These are phyloP conservation scores for Himalopsyche tibetana DNA, from an alignment of 2,888 invertebrate genomes.

Conservation along the genomic window DNA sequence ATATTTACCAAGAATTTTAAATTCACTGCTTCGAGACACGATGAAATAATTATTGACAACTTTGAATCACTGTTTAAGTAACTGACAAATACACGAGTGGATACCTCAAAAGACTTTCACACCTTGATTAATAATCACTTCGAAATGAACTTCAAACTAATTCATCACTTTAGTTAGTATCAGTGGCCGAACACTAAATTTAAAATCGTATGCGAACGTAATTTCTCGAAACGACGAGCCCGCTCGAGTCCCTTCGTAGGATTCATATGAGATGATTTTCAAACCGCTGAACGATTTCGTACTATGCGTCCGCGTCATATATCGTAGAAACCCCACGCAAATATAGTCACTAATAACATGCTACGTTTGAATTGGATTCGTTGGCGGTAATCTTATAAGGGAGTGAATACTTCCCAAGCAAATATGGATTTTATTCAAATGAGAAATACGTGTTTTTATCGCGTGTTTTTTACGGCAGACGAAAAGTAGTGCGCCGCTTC, in stretches of 20 bases:
- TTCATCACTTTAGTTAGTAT: background rate
- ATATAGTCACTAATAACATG: background rate
- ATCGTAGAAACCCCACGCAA: background rate
- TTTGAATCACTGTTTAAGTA: background rate
- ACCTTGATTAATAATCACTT: background rate
- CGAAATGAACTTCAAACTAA: background rate
- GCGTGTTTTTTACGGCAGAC: background rate
- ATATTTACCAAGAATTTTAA: background rate
- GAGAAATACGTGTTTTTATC: background rate
- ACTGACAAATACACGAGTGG: background rate
- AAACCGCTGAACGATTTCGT: background rate
- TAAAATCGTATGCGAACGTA: background rate
- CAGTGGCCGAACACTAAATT: background rate
- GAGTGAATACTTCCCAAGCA: conserved; percentile 5
- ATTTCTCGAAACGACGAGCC: background rate
- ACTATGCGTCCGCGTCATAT: background rate
- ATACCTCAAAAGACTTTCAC: background rate
- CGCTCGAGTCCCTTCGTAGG: conserved; percentile 2
- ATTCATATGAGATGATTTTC: conserved; percentile 8
- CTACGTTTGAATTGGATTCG: background rate
- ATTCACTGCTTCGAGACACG: background rate
- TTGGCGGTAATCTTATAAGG: conserved; percentile 20
- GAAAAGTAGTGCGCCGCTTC: background rate
- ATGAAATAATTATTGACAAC: background rate
- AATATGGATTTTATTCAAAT: conserved; percentile 2